Evolutionary conservation across 2,797 vertebrate genomes (phyloP).

Genomic region (Cossypha heuglini): DNA sequence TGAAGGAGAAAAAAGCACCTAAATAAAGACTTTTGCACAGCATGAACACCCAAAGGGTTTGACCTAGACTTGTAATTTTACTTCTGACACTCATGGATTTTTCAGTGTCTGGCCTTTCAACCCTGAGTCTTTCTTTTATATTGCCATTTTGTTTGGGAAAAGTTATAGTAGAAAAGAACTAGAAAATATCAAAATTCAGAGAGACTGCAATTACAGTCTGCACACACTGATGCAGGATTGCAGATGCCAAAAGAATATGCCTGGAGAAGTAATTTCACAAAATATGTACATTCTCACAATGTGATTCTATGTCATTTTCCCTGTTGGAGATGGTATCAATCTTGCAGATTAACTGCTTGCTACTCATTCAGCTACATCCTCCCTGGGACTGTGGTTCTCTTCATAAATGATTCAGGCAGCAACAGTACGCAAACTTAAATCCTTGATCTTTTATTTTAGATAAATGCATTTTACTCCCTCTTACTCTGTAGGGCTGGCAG

Average conservation of each 20-base stretch:
- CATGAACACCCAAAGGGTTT: neutral
- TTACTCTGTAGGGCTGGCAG: neutral
- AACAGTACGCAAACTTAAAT: neutral
- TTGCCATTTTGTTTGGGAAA: neutral
- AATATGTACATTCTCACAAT: neutral
- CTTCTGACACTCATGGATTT: neutral
- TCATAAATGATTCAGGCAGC: constrained; percentile 52
- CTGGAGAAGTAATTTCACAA: neutral
- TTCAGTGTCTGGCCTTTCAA: neutral
- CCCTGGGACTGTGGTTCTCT: neutral
- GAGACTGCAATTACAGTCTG: neutral
- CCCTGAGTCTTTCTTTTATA: neutral
- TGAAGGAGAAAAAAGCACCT: neutral
- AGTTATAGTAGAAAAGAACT: neutral
- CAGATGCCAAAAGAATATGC: neutral
- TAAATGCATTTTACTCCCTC: neutral
- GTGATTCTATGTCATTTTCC: neutral
- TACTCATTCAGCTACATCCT: constrained; percentile 7
- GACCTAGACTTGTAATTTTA: neutral
- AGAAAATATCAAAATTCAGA: neutral
- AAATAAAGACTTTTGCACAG: neutral
- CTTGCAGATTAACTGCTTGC: neutral
- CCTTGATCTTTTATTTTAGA: neutral
- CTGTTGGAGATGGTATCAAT: neutral
- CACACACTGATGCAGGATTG: neutral